phyloP scores from a whole-genome alignment of 1,140 invertebrate genomes.

The Phymorhynchus buccinoides region DNA sequence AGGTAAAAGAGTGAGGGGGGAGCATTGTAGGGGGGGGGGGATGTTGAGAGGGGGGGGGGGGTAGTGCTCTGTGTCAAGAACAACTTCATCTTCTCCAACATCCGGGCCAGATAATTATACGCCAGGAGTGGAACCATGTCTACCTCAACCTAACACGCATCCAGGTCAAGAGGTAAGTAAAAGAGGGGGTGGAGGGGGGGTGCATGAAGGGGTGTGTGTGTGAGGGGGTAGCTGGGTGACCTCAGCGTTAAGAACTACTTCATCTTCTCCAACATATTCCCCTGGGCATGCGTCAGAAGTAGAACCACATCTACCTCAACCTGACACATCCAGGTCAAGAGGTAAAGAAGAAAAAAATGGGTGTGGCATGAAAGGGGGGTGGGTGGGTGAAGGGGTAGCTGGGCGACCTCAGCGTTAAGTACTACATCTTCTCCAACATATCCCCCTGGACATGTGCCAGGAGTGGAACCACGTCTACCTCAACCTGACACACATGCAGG shows the following conservation, averaged over 20 bases:
- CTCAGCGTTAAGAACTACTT: no score
- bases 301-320: slow-evolving; percentile 75
- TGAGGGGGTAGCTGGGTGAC: no score
- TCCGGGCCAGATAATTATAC: slow-evolving; percentile 49
- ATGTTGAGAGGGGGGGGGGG: no score
- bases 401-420: no score
- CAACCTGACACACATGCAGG: slow-evolving; percentile 79
- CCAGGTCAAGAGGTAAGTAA: slow-evolving; percentile 78
- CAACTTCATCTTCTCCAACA: slow-evolving; percentile 78
- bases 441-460: slow-evolving; percentile 54
- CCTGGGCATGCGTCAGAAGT: slow-evolving; percentile 64
- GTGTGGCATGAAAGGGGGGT: background rate
- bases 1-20: no score
- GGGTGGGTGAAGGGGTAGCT: background rate
- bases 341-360: slow-evolving; percentile 50
- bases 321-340: slow-evolving; percentile 81
- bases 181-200: no score
- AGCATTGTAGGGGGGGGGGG: no score
- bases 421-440: no score
- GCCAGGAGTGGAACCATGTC: slow-evolving; percentile 69
- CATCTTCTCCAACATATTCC: no score
- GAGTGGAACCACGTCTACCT: slow-evolving; percentile 75
- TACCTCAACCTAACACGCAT: slow-evolving; percentile 79
- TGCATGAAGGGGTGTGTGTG: no score
- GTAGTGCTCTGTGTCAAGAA: slow-evolving; percentile 87